Percentiles rank a stretch among this genome's conserved stretches.
Evolutionary conservation across 2,888 invertebrate species (phyloP).

Genomic region (Pristionchus mayeri): DNA sequence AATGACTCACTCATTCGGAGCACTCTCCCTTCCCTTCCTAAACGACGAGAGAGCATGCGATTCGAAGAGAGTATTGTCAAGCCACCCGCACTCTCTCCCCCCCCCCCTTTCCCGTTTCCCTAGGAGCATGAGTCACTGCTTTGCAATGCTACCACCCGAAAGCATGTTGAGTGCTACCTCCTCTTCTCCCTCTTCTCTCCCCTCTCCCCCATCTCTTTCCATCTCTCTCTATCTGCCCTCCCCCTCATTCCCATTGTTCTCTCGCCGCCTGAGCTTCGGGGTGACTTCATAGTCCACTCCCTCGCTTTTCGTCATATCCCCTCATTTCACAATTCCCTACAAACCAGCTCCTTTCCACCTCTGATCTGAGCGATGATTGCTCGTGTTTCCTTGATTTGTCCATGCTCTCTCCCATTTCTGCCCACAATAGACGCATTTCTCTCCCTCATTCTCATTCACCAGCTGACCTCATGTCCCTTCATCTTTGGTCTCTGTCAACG

Average conservation of each 20-base stretch:
- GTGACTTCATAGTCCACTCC: constrained; percentile 1
- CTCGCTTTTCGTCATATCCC: constrained; percentile 25
- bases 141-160: background rate
- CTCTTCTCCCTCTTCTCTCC: background rate
- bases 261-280: background rate
- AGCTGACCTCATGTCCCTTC: constrained; percentile 15
- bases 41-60: no score
- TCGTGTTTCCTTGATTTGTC: background rate
- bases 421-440: background rate
- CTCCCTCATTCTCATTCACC: background rate
- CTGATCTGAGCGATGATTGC: background rate
- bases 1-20: no score
- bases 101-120: background rate
- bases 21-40: constrained; percentile 30
- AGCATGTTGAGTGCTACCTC: background rate
- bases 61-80: no score
- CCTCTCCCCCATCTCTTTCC: background rate
- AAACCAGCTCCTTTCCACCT: background rate
- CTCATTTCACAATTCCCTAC: background rate
- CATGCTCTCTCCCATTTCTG: background rate
- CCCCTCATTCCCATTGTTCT: background rate
- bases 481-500: background rate
- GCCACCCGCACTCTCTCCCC: background rate
- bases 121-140: background rate
- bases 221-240: background rate